Evolutionary conservation across 2,113 vertebrate genomes (phyloP), one percentile per base, ranked within the genome.

Genomic region (Thinocorus orbignyianus): DNA sequence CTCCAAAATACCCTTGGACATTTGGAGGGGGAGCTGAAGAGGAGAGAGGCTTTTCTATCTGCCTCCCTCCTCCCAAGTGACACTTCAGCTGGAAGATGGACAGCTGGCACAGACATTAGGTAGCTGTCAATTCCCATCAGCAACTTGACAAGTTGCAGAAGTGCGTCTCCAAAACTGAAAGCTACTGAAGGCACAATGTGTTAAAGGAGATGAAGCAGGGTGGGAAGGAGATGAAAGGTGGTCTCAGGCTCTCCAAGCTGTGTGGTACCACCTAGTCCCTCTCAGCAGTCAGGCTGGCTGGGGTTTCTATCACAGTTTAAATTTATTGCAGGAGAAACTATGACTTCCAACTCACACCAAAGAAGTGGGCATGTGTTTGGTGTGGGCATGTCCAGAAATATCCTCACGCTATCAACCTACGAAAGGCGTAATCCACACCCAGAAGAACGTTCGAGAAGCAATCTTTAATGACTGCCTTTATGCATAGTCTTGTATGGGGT

Each of bases 41-140:
- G 22, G 4, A 46, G 7, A 54, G 13, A 58, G 10, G 13, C 6
- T 28, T 76, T 76, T 57, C 20, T 73, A 44, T 24, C 31, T 81
- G 12, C 24, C 46, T 55, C 26, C 10, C 6, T 48, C 10, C n/a
- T 68, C 42, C 68, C 42, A 22, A 69, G 7, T 1, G 6, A 37
- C 31, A 22, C 31, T 57, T 68, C 12, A 49, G 17, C 11, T 1
- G 1, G 52, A 10, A 85, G 42, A 61, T 1, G 3, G 31, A 10
- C 46, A 92, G 39, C 7, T 11, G 44, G 35, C 19, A 41, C 0
- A 0, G 46, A 18, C 66, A 2, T 46, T n/a, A 3, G 1, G 30
- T 7, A 11, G 9, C 30, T 89, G 60, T 39, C 55, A 60, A 0
- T 44, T 26, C 16, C 15, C 1, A 0, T 1, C 22, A 93, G 16